A percentile compares a stretch with the other conserved stretches of the same genome.
phyloP scores from a whole-genome alignment of 2,888 invertebrate species.

The Cerastis rubricosa region DNA sequence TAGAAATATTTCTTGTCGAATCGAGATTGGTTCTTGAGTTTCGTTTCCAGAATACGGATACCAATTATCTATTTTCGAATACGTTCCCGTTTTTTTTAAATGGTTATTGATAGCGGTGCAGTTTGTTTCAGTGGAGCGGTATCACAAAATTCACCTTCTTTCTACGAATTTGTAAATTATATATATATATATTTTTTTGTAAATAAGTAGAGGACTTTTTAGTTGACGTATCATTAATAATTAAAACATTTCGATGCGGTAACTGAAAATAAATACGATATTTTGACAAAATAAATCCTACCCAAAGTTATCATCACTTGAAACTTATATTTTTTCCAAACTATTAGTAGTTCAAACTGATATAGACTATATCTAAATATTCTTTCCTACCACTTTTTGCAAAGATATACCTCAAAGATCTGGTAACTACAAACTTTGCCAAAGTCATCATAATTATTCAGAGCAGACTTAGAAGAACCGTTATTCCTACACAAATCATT shows the following conservation, averaged over 20 bases:
- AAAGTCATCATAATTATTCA: neutral
- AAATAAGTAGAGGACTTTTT: too few relatives aligned
- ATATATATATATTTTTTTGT: too few relatives aligned
- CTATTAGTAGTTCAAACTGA: neutral
- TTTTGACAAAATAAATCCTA: neutral
- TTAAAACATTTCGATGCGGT: neutral
- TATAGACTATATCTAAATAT: neutral
- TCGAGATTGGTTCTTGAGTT: neutral
- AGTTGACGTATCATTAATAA: neutral
- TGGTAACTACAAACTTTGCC: neutral
- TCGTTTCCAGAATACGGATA: constrained; percentile 21
- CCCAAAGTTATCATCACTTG: neutral
- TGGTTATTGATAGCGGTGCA: constrained; percentile 29
- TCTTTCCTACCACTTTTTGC: neutral
- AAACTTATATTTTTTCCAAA: neutral
- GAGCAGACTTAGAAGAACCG: neutral
- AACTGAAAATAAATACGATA: neutral
- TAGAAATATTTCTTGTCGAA: neutral
- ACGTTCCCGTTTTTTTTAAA: constrained; percentile 33
- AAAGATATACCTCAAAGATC: neutral
- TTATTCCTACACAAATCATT: constrained; percentile 12
- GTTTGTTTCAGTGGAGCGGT: constrained; percentile 37
- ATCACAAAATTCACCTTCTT: neutral
- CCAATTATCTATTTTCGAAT: constrained; percentile 20
- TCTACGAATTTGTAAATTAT: neutral